Base-by-base conservation (phyloP, 2,797 vertebrate genomes). In the Pseudopleuronectes americanus region DNA sequence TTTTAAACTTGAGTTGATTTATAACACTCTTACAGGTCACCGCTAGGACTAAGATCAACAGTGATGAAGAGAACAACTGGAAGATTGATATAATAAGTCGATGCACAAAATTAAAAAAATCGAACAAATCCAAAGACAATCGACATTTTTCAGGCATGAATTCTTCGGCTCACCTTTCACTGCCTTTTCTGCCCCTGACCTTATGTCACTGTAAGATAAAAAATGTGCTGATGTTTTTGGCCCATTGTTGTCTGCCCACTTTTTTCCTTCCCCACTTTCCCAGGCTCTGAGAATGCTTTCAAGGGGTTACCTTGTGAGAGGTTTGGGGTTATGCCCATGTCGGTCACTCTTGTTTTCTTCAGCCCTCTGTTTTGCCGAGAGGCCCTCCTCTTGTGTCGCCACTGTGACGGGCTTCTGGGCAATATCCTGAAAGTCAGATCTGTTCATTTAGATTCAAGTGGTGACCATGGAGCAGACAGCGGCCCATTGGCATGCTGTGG, bases 361-460 rank as follows among this genome's bases (percentile, higher is more conserved):
- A 86, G 66, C 84, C 86, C 73, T 87, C 87, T 93, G 85, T 84
- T 86, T 81, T 76, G 79, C n/a, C 80, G 82, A 86, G 81, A 86
- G 86, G 84, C 82, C 80, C 80, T 84, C 84, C 77, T 88, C 84
- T 76, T 38, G 76, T 84, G 78, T 80, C 84, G 70, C 75, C 73
- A 76, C 83, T 60, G 86, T 83, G 80, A 89, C 89, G 93, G 80
- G 72, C 80, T 92, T 92, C 86, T 94, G 94, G 93, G 93, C 93
- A 92, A 90, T 84, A 88, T 87, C 93, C 93, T 92, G 90, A 91
- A 93, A 94, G 92, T 93, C 91, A 91, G 92, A 93, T 93, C 92
- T 93, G 91, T 94, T 95, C 89, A 94, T 95, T 96, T 94, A 92
- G 90, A 95, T 95, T 95, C 92, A 95, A 94, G 93, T 83, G 87